phyloP scores from a whole-genome alignment of 2,797 vertebrate genomes.

The Eospalax fontanierii region DNA sequence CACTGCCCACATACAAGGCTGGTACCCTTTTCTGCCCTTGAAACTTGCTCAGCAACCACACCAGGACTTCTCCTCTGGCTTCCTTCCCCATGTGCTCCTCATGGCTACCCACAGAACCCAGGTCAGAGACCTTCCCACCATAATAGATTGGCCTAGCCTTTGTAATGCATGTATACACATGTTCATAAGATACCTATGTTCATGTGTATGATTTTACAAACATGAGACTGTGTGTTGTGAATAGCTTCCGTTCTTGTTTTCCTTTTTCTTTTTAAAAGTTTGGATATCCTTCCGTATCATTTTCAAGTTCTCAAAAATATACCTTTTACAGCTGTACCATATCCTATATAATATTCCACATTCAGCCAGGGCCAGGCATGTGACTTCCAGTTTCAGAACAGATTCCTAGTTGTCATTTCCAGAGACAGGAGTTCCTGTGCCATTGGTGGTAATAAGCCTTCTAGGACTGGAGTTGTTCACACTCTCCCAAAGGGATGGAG shows the following conservation, averaged over 20 bases:
- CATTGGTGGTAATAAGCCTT: neutral
- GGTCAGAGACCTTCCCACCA: neutral
- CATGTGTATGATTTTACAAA: neutral
- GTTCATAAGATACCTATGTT: conserved; percentile 22
- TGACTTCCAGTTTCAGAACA: conserved; percentile 9
- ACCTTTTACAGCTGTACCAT: conserved; percentile 8
- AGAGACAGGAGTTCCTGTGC: neutral
- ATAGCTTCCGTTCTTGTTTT: conserved; percentile 19
- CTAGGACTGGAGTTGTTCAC: neutral
- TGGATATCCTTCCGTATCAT: neutral
- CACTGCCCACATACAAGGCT: neutral
- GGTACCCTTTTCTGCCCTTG: neutral
- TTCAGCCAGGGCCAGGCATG: neutral
- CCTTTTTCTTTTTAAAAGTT: conserved; percentile 24
- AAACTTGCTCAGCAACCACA: neutral
- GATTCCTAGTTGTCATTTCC: neutral
- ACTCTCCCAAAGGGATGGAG: neutral
- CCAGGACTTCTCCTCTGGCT: neutral
- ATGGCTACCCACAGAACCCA: neutral
- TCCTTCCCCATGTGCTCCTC: neutral
- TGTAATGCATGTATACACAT: neutral
- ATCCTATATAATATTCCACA: neutral
- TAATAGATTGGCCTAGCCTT: conserved; percentile 74
- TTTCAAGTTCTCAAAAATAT: conserved; percentile 58
- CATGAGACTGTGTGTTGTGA: neutral